Base-by-base conservation (phyloP, 2,888 invertebrate species). In the Cataglyphis livida region DNA sequence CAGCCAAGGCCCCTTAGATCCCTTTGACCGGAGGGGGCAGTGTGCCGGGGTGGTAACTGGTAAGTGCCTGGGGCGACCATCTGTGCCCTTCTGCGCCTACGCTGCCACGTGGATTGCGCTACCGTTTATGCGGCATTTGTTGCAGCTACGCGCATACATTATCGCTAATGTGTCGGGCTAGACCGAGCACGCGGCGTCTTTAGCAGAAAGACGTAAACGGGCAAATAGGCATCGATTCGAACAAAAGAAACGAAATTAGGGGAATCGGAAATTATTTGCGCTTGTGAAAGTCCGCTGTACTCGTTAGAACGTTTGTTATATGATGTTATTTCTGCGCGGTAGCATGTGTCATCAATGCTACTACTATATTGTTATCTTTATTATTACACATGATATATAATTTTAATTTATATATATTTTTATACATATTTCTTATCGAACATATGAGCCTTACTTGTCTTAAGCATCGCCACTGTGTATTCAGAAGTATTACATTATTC, bases 1-100 rank as follows among this genome's bases (percentile, higher is more conserved):
- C 91, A 91, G 92, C 91, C 91, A 88, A 92, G 91, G 86, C 92
- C 92, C 91, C 91, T 89, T 90, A 88, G 93, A 93, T 94, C 92
- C 92, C 93, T 93, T 94, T 94, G 93, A 92, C 93, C 92, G 90
- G 81, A 86, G 87, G 92, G 88, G 90, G 91, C 89, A 84, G 89
- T 85, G 84, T 57, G 73, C 85, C 73, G 85, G 92, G 93, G 92
- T 91, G 92, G 93, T 91, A 93, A 92, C 93, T 93, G 93, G 93
- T 93, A 94, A 94, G 93, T 94, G 93, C 94, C 94, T 91, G 88
- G 91, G 94, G 94, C 94, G 93, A 92, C 94, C 94, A 94, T 94
- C 94, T 94, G 94, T 94, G 94, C 93, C 92, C 93, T 91, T 91
- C 90, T 89, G 90, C 88, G 90, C 91, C 90, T 89, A 90, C 87